Conservation (phyloP, 2,888 invertebrate species). For the Drosophila subquinaria region DNA sequence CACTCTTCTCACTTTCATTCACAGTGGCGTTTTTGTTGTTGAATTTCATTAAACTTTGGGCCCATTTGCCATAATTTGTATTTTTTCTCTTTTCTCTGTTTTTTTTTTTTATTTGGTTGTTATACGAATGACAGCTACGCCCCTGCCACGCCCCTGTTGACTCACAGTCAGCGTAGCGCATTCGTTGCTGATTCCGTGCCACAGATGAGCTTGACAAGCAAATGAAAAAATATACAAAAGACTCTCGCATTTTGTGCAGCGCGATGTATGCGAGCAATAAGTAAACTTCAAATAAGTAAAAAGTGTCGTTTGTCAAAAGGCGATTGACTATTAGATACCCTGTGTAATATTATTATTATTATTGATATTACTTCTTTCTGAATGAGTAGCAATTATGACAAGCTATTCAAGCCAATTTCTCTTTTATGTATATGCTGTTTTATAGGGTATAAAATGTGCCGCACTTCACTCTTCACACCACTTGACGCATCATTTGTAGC, state of each 20-base stretch:
- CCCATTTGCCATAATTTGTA: slow-evolving; percentile 82
- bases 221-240: slow-evolving; percentile 65
- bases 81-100: slow-evolving; percentile 22
- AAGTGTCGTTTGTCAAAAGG: background rate
- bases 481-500: slow-evolving; percentile 62
- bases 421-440: background rate
- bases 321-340: background rate
- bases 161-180: slow-evolving; percentile 1
- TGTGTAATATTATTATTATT: no score
- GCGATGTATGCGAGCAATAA: slow-evolving; percentile 25
- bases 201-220: slow-evolving; percentile 79
- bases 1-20: slow-evolving; percentile 24
- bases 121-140: slow-evolving; percentile 63
- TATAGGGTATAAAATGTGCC: slow-evolving; percentile 11
- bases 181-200: slow-evolving; percentile 40
- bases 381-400: background rate
- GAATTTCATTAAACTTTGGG: slow-evolving; percentile 80
- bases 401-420: no score
- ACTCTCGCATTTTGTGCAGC: slow-evolving; percentile 42
- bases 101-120: slow-evolving; percentile 39
- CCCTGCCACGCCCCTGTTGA: slow-evolving; percentile 1
- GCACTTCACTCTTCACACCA: background rate
- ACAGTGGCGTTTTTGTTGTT: slow-evolving; percentile 60
- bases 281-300: slow-evolving; percentile 27
- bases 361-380: background rate